A percentile compares a stretch with the other conserved stretches of the same genome.
These are phyloP conservation scores for Bombus pyrosoma DNA, from an alignment of 1,140 invertebrate species.

Conservation along the genomic window DNA sequence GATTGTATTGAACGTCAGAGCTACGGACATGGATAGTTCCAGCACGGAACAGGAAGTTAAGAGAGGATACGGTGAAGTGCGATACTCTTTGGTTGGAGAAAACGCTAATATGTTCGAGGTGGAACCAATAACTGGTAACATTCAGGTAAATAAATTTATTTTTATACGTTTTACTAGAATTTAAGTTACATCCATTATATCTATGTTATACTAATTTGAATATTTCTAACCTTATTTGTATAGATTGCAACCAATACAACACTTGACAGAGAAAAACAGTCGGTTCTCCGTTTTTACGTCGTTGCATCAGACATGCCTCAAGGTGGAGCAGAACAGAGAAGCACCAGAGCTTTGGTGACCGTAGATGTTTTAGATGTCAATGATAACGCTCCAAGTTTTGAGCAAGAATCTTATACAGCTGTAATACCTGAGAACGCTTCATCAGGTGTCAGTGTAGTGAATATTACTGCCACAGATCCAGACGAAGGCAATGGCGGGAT, in stretches of 20 bases:
- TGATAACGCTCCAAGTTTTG: slow-evolving; percentile 88
- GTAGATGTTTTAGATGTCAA: slow-evolving; percentile 92
- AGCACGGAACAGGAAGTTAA: slow-evolving; percentile 84
- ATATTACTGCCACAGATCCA: slow-evolving; percentile 91
- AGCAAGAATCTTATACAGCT: slow-evolving; percentile 81
- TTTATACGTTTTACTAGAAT: background rate
- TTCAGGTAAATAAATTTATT: slow-evolving; percentile 79
- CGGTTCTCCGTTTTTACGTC: slow-evolving; percentile 86
- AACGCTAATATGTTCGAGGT: slow-evolving; percentile 88
- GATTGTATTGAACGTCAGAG: slow-evolving; percentile 87
- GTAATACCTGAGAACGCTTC: slow-evolving; percentile 90
- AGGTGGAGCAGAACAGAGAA: slow-evolving; percentile 86
- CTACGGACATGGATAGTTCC: slow-evolving; percentile 87
- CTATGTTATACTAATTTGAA: background rate
- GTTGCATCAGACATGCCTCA: slow-evolving; percentile 89
- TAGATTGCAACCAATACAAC: slow-evolving; percentile 86
- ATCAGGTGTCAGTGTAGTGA: slow-evolving; percentile 86
- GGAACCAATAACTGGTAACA: slow-evolving; percentile 86
- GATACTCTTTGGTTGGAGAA: slow-evolving; percentile 88
- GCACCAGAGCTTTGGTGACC: slow-evolving; percentile 84
- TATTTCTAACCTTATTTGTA: slow-evolving; percentile 7
- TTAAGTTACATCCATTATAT: background rate
- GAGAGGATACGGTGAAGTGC: slow-evolving; percentile 87
- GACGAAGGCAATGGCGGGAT: slow-evolving; percentile 88
- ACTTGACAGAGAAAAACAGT: slow-evolving; percentile 89